phyloP scores from a whole-genome alignment of 1,140 invertebrate species.

The Bombus polaris region DNA sequence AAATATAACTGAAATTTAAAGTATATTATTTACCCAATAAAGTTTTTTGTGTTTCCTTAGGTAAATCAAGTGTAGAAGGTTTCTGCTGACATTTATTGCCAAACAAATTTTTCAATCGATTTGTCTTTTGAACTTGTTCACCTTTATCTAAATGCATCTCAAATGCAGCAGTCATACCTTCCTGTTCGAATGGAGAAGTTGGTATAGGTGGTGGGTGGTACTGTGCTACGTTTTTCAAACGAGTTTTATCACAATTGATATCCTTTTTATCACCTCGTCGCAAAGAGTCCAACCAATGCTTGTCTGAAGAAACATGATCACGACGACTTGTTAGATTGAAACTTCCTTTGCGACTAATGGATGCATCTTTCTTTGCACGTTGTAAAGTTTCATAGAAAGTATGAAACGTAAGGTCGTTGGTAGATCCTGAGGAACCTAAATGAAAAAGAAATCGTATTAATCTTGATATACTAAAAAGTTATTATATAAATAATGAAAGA shows the following conservation, averaged over 20 bases:
- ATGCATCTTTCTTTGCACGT: slow-evolving; percentile 67
- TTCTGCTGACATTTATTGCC: slow-evolving; percentile 74
- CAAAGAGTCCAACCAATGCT: slow-evolving; percentile 84
- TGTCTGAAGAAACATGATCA: slow-evolving; percentile 73
- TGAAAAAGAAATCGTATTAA: slow-evolving; percentile 19
- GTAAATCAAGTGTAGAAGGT: slow-evolving; percentile 68
- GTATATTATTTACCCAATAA: slow-evolving; percentile 65
- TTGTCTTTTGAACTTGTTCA: slow-evolving; percentile 74
- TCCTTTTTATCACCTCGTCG: slow-evolving; percentile 79
- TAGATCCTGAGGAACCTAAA: slow-evolving; percentile 73
- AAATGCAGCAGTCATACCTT: slow-evolving; percentile 81
- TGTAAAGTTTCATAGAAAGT: slow-evolving; percentile 68
- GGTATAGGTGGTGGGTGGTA: slow-evolving; percentile 82
- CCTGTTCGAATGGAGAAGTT: slow-evolving; percentile 74
- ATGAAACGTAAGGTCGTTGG: slow-evolving; percentile 67
- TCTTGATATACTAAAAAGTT: neutral
- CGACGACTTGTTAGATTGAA: slow-evolving; percentile 73
- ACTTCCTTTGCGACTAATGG: slow-evolving; percentile 74
- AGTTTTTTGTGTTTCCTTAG: slow-evolving; percentile 75
- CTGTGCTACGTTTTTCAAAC: slow-evolving; percentile 85
- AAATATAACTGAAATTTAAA: neutral
- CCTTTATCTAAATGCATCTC: slow-evolving; percentile 84
- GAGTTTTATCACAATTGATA: slow-evolving; percentile 59
- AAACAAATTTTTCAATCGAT: slow-evolving; percentile 81
- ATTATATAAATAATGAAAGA: slow-evolving; percentile 18